These are phyloP conservation scores for Callithrix jacchus DNA, from an alignment of 2,113 vertebrate genomes.

Conservation along the genomic window DNA sequence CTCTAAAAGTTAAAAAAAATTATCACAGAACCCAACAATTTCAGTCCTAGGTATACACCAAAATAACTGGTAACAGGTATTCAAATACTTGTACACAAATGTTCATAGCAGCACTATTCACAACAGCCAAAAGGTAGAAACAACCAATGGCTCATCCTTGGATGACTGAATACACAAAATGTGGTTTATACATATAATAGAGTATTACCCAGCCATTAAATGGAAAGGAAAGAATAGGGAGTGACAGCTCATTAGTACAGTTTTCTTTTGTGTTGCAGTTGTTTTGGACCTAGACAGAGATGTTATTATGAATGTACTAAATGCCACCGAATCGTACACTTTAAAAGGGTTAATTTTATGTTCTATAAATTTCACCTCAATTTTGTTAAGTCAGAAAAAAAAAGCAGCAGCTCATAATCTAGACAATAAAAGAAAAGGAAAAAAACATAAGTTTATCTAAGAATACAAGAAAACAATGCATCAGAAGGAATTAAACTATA, in stretches of 20 bases:
- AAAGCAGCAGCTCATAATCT: neutral
- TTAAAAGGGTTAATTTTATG: neutral
- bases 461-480: conserved; percentile 14
- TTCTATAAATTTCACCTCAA: neutral
- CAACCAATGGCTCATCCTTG: neutral
- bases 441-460: neutral
- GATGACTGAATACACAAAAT: neutral
- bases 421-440: neutral
- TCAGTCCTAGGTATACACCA: neutral
- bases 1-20: conserved; percentile 13
- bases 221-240: neutral
- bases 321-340: neutral
- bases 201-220: neutral
- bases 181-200: neutral
- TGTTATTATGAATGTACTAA: neutral
- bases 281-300: neutral
- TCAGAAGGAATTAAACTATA: neutral
- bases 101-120: neutral
- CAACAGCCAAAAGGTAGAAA: neutral
- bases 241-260: neutral
- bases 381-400: neutral
- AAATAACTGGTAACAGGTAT: neutral
- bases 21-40: neutral
- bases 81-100: neutral
- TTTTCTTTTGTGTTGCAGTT: neutral